Percentiles rank a stretch among this genome's conserved stretches.
phyloP scores from a whole-genome alignment of 2,113 vertebrate genomes.

The Strix uralensis region DNA sequence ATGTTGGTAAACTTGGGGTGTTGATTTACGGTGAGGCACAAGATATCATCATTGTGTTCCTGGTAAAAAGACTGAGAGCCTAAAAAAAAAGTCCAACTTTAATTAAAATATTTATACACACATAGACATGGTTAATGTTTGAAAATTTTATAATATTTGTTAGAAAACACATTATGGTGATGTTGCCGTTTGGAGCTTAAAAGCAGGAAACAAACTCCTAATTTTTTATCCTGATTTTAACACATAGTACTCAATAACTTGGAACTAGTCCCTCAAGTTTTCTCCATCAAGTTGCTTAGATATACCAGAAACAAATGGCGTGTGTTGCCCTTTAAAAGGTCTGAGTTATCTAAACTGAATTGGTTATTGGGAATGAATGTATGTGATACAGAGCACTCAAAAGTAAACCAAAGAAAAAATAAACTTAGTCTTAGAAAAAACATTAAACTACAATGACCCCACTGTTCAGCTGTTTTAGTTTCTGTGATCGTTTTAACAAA shows the following conservation, averaged over 20 bases:
- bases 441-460: background rate
- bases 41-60: conserved; percentile 98
- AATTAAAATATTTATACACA: background rate
- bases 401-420: background rate
- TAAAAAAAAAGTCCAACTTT: conserved; percentile 42
- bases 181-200: background rate
- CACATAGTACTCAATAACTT: background rate
- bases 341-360: background rate
- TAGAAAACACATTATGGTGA: background rate
- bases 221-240: background rate
- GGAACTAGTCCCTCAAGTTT: background rate
- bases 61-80: conserved; percentile 97
- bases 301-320: background rate
- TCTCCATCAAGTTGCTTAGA: background rate
- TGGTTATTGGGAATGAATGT: background rate
- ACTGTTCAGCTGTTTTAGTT: background rate
- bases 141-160: background rate
- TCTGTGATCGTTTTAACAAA: background rate
- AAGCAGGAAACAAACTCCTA: background rate
- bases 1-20: conserved; percentile 98
- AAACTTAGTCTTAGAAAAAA: background rate
- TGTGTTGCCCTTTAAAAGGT: background rate
- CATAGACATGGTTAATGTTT: background rate
- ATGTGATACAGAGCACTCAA: background rate
- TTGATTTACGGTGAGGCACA: conserved; percentile 99